These are phyloP conservation scores for Rhinoderma darwinii DNA, from an alignment of 2,113 vertebrate species.

Conservation along the genomic window DNA sequence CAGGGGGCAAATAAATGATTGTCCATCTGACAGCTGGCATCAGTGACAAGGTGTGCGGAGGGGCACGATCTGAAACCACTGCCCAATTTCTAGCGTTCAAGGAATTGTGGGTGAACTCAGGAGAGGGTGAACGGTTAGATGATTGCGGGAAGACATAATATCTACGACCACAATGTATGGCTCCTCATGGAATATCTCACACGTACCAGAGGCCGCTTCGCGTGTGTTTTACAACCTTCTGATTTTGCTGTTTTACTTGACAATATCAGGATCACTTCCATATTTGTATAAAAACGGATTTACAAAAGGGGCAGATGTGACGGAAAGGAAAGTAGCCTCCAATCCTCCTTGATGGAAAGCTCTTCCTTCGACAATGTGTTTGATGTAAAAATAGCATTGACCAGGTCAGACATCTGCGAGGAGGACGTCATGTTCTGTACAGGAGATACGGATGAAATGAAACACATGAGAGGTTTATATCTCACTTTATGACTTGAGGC, in stretches of 20 bases:
- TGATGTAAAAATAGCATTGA: conserved; percentile 26
- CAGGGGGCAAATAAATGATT: too few species aligned
- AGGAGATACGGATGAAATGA: conserved; percentile 36
- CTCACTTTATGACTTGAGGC: neutral
- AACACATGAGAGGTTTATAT: conserved; percentile 1
- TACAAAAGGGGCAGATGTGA: neutral
- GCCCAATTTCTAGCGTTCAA: too few species aligned
- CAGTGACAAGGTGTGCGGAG: too few species aligned
- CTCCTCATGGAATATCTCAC: too few species aligned
- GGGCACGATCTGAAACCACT: too few species aligned
- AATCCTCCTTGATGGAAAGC: neutral
- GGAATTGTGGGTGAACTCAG: too few species aligned
- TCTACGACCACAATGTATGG: too few species aligned
- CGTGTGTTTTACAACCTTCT: neutral
- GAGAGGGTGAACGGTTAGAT: too few species aligned
- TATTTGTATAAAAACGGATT: neutral
- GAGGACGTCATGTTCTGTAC: conserved; percentile 11
- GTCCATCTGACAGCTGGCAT: too few species aligned
- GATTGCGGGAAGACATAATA: too few species aligned
- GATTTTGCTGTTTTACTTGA: neutral
- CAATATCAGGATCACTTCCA: neutral
- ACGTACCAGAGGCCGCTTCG: too few species aligned
- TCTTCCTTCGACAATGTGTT: neutral
- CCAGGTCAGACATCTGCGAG: conserved; percentile 8
- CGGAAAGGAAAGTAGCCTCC: neutral